phyloP scores from a whole-genome alignment of 1,140 invertebrate genomes.

The Neodiprion pinetum region DNA sequence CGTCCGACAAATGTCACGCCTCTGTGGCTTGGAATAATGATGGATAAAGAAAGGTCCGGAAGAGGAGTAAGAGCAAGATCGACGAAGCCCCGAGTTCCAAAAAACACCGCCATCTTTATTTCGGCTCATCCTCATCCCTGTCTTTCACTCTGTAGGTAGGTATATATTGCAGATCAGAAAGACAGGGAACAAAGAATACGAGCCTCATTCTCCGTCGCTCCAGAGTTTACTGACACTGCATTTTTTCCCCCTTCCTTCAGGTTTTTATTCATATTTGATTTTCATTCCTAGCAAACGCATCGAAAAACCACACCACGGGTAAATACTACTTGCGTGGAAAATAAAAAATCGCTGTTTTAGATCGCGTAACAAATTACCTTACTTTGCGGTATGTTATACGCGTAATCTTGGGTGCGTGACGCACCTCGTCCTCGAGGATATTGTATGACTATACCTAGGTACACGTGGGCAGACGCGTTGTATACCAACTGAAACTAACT shows the following conservation, averaged over 20 bases:
- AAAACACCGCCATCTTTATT: conserved; percentile 5
- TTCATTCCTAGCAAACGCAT: too few relatives aligned
- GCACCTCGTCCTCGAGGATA: too few relatives aligned
- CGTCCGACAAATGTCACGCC: not conserved
- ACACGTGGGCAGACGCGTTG: not conserved
- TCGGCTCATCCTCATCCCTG: not conserved
- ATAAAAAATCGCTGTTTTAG: too few relatives aligned
- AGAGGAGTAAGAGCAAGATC: too few relatives aligned
- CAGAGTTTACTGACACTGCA: not conserved
- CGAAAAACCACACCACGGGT: too few relatives aligned
- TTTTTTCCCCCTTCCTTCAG: too few relatives aligned
- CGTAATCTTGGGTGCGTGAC: too few relatives aligned
- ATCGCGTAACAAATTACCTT: too few relatives aligned
- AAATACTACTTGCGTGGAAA: too few relatives aligned
- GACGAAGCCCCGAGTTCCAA: not conserved
- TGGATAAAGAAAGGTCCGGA: not conserved
- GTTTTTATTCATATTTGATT: too few relatives aligned
- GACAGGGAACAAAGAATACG: not conserved
- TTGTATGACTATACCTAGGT: too few relatives aligned
- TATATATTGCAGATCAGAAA: not conserved
- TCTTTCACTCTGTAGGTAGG: not conserved
- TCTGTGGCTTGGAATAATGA: conserved; percentile 7
- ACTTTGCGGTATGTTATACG: too few relatives aligned
- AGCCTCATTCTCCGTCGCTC: not conserved
- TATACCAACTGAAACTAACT: not conserved